Evolutionary conservation across 2,113 vertebrate species (phyloP), one percentile per base, ranked within the genome.

Genomic region (Danionella cerebrum): DNA sequence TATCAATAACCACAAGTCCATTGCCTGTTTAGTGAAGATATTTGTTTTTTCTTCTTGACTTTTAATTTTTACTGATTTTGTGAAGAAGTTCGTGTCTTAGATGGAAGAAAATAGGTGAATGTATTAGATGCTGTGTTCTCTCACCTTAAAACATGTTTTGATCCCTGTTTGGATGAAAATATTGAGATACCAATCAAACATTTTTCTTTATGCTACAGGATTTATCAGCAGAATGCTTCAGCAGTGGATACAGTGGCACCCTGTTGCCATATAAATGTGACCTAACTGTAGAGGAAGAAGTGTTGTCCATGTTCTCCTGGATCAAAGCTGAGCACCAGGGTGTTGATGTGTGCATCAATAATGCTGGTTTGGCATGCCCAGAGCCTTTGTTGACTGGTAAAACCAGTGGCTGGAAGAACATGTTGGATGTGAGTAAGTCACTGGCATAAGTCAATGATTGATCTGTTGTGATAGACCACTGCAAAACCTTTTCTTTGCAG

Each of bases 291-390:
- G 90, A 94, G 63, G 92, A 94, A 58, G 93, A 94, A 80, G 92
- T 94, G 67, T 75, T 92, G 19, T 89, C 93, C 39, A 94, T 95
- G 93, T 95, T 96, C 77, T 85, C 90, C 0, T 86, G 88, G 36
- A 87, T 96, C 80, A 90, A 80, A 65, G 86, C 81, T 2, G 86
- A 89, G 14, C 86, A 93, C 67, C 78, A 82, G 2, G 92, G 93
- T 0, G 87, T 96, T 45, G 92, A 93, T 0, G 91, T 96, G 21
- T 96, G 93, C 82, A 89, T 96, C 88, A 95, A 95, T 84, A 96
- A 95, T 0, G 93, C 93, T 0, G 94, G 93, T 52, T 53, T 95
- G 74, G 92, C 87, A 12, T 84, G 87, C 12, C 82, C 89, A 0
- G 92, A 94, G 67, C 73, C 87, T 1, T 79, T 95, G 73, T 80